These are phyloP conservation scores for Sisor rabdophorus DNA, from an alignment of 2,113 vertebrate species.

Conservation along the genomic window DNA sequence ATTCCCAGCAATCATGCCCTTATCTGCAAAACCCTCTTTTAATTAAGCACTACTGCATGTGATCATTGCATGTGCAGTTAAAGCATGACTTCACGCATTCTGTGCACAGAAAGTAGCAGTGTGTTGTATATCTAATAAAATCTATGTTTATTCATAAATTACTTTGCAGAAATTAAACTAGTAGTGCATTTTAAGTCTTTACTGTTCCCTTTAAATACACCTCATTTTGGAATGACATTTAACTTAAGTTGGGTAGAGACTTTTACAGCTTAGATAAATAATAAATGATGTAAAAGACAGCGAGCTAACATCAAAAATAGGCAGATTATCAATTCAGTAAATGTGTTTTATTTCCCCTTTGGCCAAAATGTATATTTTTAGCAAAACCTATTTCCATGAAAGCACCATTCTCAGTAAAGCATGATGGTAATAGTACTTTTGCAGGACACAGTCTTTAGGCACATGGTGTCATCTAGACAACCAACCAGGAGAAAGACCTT, in stretches of 20 bases:
- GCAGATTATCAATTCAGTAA: background rate
- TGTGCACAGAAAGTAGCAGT: background rate
- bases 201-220: background rate
- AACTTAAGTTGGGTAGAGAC: background rate
- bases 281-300: no score
- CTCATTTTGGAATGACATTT: background rate
- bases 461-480: no score
- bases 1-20: background rate
- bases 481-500: no score
- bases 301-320: background rate
- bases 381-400: background rate
- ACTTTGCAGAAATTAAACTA: background rate
- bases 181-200: no score
- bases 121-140: background rate
- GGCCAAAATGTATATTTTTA: background rate
- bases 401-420: background rate
- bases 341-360: background rate
- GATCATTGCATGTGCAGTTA: background rate
- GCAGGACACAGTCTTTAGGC: background rate
- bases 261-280: background rate
- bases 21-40: background rate
- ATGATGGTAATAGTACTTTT: background rate
- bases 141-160: constrained; percentile 3
- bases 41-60: background rate
- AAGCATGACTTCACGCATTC: background rate